Evolutionary conservation across 2,888 invertebrate genomes (phyloP).

Genomic region (Agrotis exclamationis): DNA sequence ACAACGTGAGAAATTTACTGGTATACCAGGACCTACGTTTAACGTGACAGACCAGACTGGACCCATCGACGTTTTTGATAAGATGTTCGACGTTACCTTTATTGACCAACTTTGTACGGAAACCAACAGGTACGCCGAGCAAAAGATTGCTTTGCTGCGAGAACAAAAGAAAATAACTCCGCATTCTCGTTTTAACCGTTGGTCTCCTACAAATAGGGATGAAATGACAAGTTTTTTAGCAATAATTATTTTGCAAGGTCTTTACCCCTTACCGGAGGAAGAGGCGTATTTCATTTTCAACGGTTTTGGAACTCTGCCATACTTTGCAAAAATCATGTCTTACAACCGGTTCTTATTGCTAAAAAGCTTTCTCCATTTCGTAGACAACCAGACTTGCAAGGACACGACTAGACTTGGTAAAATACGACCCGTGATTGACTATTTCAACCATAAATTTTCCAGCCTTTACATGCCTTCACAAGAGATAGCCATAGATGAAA

Average conservation of each 20-base stretch:
- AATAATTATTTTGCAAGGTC: background rate
- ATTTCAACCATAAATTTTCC: no score
- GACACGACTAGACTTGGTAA: no score
- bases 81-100: constrained; percentile 49
- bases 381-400: constrained; percentile 49
- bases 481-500: no score
- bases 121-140: constrained; percentile 45
- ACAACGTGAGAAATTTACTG: background rate
- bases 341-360: constrained; percentile 61
- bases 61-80: constrained; percentile 31
- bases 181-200: constrained; percentile 16
- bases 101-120: constrained; percentile 50
- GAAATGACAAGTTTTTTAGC: constrained; percentile 50
- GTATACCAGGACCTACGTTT: background rate
- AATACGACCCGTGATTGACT: no score
- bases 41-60: constrained; percentile 3
- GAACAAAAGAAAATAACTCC: background rate
- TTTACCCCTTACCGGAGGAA: background rate
- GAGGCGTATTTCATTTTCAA: constrained; percentile 50
- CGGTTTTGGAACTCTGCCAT: constrained; percentile 60
- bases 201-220: constrained; percentile 54
- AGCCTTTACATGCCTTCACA: no score
- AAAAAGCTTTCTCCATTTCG: constrained; percentile 56
- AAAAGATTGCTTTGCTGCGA: constrained; percentile 16
- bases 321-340: constrained; percentile 58